Base-by-base conservation (phyloP, 53 echinoderm and acorn worm species). In the Astropecten irregularis region DNA sequence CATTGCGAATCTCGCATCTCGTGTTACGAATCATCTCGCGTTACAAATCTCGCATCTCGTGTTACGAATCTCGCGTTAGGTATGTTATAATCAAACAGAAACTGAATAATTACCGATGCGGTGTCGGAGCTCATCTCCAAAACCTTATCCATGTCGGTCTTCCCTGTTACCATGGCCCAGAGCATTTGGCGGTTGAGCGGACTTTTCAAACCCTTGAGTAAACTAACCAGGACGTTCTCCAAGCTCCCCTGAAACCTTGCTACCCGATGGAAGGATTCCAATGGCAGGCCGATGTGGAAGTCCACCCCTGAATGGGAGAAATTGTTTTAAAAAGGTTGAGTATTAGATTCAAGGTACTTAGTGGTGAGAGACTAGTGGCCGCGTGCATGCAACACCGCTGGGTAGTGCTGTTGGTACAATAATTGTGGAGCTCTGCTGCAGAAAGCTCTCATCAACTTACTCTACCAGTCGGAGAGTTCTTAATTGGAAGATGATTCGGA, bases 241-340 rank as follows among this genome's bases (percentile, higher is more conserved):
- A 56, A 40, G 7, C 21, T 29, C 0, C 11, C 54, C 3, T 50
- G 9, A 32, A 62, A 26, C 26, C 87, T 64, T 0, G 91, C 83
- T 20, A 48, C 34, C 0, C 91, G 65, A 54, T 83, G 76, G 76
- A 68, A 82, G 25, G 66, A 36, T 14, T 87, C 83, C 35, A 73
- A 35, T 3, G 91, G 91, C 8, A 91, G 76, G 0, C 91, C 91
- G 31, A 91, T 87, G 61, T 73, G 58, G 21, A 91, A 87, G 21
- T 91, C 91, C 16, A 91, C 31, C 8, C 68, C 91, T 91, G 52
- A n/a, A n/a, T n/a, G n/a, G 21, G 49, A 22, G n/a, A 42, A 19
- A 13, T 13, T 21, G 29, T 13, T n/a, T 26, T 19, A 57, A 26
- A 27, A 15, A 57, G 1, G 6, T 1, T 25, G 26, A 25, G 22